Conservation (phyloP, 2,113 vertebrate species). For the Sylvietta virens region DNA sequence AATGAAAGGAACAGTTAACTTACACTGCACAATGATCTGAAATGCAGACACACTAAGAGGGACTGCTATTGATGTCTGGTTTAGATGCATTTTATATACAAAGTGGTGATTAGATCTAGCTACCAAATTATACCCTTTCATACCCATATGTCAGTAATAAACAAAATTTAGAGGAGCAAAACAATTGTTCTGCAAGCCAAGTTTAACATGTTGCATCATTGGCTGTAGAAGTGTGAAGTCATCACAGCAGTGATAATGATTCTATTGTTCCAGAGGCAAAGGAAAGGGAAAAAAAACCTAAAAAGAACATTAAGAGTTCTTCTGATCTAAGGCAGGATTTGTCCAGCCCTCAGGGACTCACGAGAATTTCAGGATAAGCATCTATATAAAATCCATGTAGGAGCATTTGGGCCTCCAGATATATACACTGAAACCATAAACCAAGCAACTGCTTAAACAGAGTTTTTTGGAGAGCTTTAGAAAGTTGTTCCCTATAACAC, state of each 20-base stretch:
- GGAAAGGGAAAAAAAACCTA: fast-evolving
- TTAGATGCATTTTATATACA: conserved; percentile 27
- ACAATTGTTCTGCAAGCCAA: conserved; percentile 17
- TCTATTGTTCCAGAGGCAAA: not conserved
- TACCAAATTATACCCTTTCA: conserved; percentile 42
- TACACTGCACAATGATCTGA: not conserved
- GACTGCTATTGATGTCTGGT: conserved; percentile 13
- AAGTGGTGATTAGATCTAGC: conserved; percentile 56
- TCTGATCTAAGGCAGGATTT: not conserved
- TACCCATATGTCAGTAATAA: conserved; percentile 46
- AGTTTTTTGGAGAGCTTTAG: not conserved
- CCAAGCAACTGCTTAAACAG: not conserved
- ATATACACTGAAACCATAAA: not conserved
- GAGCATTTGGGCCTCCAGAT: not conserved
- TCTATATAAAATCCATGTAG: not conserved
- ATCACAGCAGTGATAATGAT: not conserved
- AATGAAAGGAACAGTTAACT: conserved; percentile 22
- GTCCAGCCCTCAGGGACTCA: not conserved
- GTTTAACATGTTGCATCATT: not conserved
- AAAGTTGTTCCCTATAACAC: not conserved
- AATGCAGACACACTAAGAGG: not conserved
- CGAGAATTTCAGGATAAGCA: not conserved
- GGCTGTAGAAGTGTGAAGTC: not conserved
- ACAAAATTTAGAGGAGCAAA: conserved; percentile 23
- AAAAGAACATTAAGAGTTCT: not conserved